Evolutionary conservation across 2,113 vertebrate species (phyloP).

Genomic region (Apteryx owenii): DNA sequence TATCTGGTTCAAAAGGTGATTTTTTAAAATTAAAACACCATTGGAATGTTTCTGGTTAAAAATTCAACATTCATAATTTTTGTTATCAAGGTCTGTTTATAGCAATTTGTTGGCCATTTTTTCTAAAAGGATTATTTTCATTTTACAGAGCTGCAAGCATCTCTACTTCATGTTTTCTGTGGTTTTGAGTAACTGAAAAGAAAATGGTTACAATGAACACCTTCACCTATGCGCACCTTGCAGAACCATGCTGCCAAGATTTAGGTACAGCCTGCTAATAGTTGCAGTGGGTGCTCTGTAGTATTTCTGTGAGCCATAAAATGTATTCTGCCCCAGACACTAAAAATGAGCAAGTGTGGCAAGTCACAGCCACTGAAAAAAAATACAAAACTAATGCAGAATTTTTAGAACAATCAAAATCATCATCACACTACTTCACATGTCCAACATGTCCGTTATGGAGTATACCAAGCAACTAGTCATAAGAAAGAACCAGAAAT

Average conservation of each 20-base stretch:
- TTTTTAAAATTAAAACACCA: not conserved
- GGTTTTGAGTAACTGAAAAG: not conserved
- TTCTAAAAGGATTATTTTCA: not conserved
- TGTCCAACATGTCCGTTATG: accelerated
- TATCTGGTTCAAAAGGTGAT: not conserved
- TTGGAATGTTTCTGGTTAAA: not conserved
- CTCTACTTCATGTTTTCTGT: not conserved
- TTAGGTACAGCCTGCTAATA: not conserved
- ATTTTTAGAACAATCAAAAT: not conserved
- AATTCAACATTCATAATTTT: not conserved
- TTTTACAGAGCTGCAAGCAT: not conserved
- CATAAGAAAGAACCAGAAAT: not conserved
- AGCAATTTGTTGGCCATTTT: not conserved
- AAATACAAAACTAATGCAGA: not conserved
- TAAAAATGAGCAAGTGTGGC: not conserved
- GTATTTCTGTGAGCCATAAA: not conserved
- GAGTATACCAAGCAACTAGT: not conserved
- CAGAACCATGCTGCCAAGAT: not conserved
- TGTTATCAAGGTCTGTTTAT: not conserved
- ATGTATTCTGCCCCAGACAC: not conserved
- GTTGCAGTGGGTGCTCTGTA: not conserved
- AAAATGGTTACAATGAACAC: not conserved
- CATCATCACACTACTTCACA: not conserved
- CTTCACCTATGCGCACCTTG: not conserved
- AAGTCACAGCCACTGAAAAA: not conserved